Evolutionary conservation across 2,888 invertebrate species (phyloP), one percentile per base, ranked within the genome.

Genomic region (Danaus chrysippus): DNA sequence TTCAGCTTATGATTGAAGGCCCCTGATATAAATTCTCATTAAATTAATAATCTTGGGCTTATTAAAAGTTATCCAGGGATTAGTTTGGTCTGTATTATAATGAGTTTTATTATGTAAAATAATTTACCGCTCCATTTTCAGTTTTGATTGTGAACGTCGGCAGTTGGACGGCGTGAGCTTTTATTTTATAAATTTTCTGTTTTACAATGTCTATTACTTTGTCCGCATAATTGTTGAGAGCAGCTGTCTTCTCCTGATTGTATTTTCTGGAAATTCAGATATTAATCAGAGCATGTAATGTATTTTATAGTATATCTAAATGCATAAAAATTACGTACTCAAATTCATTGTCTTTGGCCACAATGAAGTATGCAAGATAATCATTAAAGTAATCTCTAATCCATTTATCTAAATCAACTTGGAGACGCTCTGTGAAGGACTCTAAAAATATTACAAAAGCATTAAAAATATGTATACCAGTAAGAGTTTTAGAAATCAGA

Each of bases 341-440:
- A 42, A 80, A 73, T 63, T 73, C 53, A 0, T 60, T 49, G 44
- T 72, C 65, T n/a, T 70, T 71, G 0, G 71, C 56, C 9, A 79
- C 54, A 3, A 68, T 68, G 46, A 74, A 75, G 44, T 77, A 76
- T 63, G 81, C 76, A 3, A 87, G 71, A 56, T 78, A 82, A 67
- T 90, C 86, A 63, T 88, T 88, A 65, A 88, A 86, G 66, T 83
- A 90, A 70, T 89, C 88, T 62, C 81, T 83, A 12, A 88, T 58
- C 89, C 89, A 90, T 12, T 73, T 68, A 64, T 88, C 79, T 19
- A 90, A 66, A 62, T 86, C 84, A 0, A 68, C 69, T 67, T 84
- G 84, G 62, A 90, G 58, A 70, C 79, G 76, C 9, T 73, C 66
- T 42, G 84, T 19, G 66, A 84, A 85, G 13, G 74, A 73, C 42